phyloP scores from a whole-genome alignment of 2,113 vertebrate species.

The Pygoscelis antarcticus region DNA sequence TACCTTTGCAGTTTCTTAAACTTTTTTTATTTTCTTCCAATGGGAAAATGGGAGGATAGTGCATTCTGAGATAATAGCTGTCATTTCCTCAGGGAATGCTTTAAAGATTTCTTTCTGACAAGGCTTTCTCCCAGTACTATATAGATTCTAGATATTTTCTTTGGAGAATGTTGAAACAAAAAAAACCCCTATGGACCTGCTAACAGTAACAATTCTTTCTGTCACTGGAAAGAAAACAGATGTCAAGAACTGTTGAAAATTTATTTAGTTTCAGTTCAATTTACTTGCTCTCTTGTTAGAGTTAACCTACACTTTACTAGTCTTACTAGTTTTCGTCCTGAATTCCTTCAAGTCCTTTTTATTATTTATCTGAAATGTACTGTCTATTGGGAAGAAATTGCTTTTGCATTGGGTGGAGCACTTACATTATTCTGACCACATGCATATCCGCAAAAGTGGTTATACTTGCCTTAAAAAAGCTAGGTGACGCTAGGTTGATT shows the following conservation, averaged over 20 bases:
- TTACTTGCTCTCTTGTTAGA: background rate
- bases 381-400: background rate
- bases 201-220: background rate
- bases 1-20: background rate
- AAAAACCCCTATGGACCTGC: background rate
- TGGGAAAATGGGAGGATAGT: background rate
- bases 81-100: background rate
- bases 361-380: background rate
- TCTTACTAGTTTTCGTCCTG: background rate
- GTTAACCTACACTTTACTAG: background rate
- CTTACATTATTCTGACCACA: background rate
- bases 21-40: background rate
- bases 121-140: background rate
- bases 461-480: background rate
- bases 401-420: background rate
- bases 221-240: background rate
- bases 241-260: background rate
- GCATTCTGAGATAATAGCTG: background rate
- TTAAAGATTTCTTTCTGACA: background rate
- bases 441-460: background rate
- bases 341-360: background rate
- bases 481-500: background rate
- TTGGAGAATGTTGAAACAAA: background rate
- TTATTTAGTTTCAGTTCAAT: background rate
- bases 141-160: background rate